phyloP scores from a whole-genome alignment of 2,113 vertebrate species.

The Phocoena phocoena region DNA sequence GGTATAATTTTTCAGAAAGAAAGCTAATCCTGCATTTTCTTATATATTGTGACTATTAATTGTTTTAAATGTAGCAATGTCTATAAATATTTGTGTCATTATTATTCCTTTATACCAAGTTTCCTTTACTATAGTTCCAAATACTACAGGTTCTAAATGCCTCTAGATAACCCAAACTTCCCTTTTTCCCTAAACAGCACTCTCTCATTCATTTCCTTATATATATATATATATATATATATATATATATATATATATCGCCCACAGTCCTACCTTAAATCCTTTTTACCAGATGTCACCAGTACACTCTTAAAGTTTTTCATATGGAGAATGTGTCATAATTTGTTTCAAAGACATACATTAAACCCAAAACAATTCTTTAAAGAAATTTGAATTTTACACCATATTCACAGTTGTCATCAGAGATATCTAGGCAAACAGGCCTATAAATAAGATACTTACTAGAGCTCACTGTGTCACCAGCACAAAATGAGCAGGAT shows the following conservation, averaged over 20 bases:
- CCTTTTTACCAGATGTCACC: background rate
- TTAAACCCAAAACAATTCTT: background rate
- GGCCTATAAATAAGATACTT: background rate
- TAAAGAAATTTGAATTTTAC: background rate
- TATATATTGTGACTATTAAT: background rate
- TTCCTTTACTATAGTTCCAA: background rate
- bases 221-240: background rate
- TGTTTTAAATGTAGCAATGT: background rate
- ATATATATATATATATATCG: background rate
- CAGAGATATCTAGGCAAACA: background rate
- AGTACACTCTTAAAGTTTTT: background rate
- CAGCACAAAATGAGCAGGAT: background rate
- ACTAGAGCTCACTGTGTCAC: background rate
- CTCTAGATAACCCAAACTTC: background rate
- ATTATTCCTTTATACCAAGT: background rate
- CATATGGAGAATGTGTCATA: background rate
- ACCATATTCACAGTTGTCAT: background rate
- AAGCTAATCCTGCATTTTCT: background rate
- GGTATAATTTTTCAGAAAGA: conserved; percentile 57
- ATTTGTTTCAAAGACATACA: background rate
- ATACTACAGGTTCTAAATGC: background rate
- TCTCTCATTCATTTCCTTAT: background rate
- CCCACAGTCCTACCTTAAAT: background rate
- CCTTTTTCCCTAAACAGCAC: background rate
- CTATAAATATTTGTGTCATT: background rate